Base-by-base conservation (phyloP, 2,888 invertebrate species). In the Pteria penguin region DNA sequence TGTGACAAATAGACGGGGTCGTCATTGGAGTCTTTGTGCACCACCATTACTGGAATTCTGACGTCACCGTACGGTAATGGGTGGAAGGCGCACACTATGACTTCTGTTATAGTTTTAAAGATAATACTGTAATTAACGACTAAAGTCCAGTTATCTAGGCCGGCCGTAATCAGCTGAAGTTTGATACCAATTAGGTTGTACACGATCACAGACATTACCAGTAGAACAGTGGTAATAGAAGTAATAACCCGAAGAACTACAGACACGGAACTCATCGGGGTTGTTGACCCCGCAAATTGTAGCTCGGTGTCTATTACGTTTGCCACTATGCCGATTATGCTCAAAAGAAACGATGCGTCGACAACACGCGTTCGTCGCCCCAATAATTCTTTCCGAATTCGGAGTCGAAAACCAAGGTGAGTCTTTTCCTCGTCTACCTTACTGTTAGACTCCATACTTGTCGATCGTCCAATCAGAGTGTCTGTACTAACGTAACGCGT, bases 231-330 rank as follows among this genome's bases (percentile, higher is more conserved):
- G 22, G 86, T 84, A 0, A 87, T 76, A 1, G 88, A 82, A 2
- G 86, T 86, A 57, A 87, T 76, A 26, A 84, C 79, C 4, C 86
- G 83, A n/a, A 88, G 72, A 62, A 84, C 79, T 2, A 84, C 80
- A 4, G 87, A 87, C 29, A 82, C 77, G 5, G 82, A 69, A 4
- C 80, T 80, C n/a, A 75, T 69, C 4, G 75, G 68, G 18, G 55
- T 75, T 45, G 82, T 83, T 14, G 78, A 72, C 11, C 76, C 75
- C n/a, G 80, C 79, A 71, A 87, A 82, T 36, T 82, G 83, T 32
- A 87, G 76, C 57, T 88, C 88, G 0, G 85, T 85, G 78, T 88
- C 86, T 24, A 87, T 77, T 2, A 88, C 82, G 58, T 86, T 84
- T 29, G 86, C 72, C 18, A 84, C 36, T 27, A 88, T 86, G 24